Base-by-base conservation (phyloP, 2,113 vertebrate species). In the Tylochromis polylepis region DNA sequence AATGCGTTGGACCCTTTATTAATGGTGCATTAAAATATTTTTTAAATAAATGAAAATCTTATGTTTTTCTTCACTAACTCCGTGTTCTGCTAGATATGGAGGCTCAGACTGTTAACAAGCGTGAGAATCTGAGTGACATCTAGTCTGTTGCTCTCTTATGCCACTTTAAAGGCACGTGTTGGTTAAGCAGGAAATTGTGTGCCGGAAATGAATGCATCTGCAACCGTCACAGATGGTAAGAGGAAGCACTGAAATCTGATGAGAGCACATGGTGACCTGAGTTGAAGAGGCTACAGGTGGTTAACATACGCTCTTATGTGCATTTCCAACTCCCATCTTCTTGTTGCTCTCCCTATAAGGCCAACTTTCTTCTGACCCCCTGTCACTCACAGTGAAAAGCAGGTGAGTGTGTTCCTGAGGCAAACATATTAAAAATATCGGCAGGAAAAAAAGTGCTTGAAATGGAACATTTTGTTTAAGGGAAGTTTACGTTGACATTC, bases 21-120 rank as follows among this genome's bases (percentile, higher is more conserved):
- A 97, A 97, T 97, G 96, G 96, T 96, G 96, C 96, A 97, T 96
- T 97, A 97, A 97, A 97, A 95, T 97, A 97, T 97, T 97, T 97
- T 97, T 97, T 95, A 96, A 96, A 96, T 96, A 96, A 96, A 91
- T 67, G 11, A 70, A 56, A 88, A 14, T 20, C 2, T 79, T 22
- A 11, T 82, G 15, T 83, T 84, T 84, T 87, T 85, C 8, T 83
- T 72, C 31, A 22, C 16, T 3, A 0, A 34, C n/a, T 77, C 1
- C 1, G 29, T 14, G 46, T 80, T 18, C 6, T 62, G 1, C 49
- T 34, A 1, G 27, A 51, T 51, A 5, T 70, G 27, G 11, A 41
- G 22, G 38, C 53, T 62, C 24, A 62, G 9, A 77, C 12, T 51
- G 43, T 9, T 46, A 29, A 18, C 7, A 36, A 75, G 5, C 16